Evolutionary conservation across 2,888 invertebrate genomes (phyloP).

Genomic region (Clitarchus hookeri): DNA sequence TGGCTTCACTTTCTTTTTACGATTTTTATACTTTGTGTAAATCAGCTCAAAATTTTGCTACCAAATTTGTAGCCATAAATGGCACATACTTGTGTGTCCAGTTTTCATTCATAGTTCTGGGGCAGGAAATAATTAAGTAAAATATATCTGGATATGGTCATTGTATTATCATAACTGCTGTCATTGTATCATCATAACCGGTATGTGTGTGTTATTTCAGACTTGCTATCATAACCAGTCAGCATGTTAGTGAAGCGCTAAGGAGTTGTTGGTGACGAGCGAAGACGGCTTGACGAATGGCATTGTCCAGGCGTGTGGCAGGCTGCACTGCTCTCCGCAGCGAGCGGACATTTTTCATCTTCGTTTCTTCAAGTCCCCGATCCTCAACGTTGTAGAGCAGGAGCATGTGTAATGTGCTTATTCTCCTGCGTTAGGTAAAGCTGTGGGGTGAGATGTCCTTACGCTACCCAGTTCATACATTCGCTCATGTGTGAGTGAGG

Average conservation of each 20-base stretch:
- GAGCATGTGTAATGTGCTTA: not conserved
- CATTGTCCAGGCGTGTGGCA: not conserved
- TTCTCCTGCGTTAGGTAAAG: not conserved
- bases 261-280: not conserved
- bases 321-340: not conserved
- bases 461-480: not conserved
- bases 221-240: slow-evolving; percentile 14
- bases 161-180: too few species aligned
- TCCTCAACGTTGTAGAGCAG: not conserved
- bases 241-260: not conserved
- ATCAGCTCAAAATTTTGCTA: too few species aligned
- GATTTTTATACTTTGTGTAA: too few species aligned
- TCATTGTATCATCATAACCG: not conserved
- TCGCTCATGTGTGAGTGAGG: too few species aligned
- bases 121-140: too few species aligned
- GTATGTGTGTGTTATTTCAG: not conserved
- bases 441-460: not conserved
- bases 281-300: not conserved
- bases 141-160: not conserved
- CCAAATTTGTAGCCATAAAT: too few species aligned
- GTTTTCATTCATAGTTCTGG: too few species aligned
- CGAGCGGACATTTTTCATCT: not conserved
- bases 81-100: too few species aligned
- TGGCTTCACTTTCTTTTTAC: too few species aligned
- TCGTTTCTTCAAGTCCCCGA: not conserved